phyloP scores from a whole-genome alignment of 92 coral and sea anemone species.

The Palythoa grandiflora region DNA sequence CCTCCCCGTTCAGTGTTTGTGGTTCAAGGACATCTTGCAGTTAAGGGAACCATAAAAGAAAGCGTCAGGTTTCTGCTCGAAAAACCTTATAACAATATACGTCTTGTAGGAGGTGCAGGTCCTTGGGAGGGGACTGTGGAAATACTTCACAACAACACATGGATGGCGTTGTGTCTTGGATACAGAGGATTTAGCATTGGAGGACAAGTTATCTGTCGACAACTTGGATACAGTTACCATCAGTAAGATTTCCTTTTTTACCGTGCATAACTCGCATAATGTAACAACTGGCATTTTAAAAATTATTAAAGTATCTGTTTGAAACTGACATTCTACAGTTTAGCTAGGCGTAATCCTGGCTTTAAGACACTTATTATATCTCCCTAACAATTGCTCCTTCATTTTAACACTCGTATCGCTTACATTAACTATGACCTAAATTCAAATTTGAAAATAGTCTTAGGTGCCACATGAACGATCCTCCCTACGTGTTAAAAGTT shows the following conservation, averaged over 20 bases:
- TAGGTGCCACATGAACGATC: no score
- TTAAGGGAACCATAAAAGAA: constrained; percentile 48
- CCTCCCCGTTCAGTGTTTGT: constrained; percentile 65
- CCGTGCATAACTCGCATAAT: not conserved
- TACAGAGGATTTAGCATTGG: constrained; percentile 37
- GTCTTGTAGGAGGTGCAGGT: constrained; percentile 63
- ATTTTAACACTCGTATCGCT: no score
- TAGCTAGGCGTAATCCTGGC: no score
- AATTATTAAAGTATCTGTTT: not conserved
- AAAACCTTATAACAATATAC: constrained; percentile 16
- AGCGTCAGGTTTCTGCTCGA: constrained; percentile 42
- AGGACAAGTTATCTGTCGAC: constrained; percentile 62
- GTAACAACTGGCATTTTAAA: not conserved
- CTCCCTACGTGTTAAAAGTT: no score
- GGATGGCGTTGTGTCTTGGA: constrained; percentile 60
- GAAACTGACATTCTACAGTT: no score
- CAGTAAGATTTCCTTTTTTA: not conserved
- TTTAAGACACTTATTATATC: no score
- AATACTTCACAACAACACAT: constrained; percentile 50
- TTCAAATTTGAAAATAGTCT: no score
- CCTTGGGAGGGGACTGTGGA: constrained; percentile 75
- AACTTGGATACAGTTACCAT: constrained; percentile 43
- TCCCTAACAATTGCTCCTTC: no score
- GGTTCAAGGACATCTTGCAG: constrained; percentile 67
- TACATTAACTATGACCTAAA: no score